A percentile compares a stretch with the other conserved stretches of the same genome.
phyloP scores from a whole-genome alignment of 2,113 vertebrate genomes.

The Athene noctua region DNA sequence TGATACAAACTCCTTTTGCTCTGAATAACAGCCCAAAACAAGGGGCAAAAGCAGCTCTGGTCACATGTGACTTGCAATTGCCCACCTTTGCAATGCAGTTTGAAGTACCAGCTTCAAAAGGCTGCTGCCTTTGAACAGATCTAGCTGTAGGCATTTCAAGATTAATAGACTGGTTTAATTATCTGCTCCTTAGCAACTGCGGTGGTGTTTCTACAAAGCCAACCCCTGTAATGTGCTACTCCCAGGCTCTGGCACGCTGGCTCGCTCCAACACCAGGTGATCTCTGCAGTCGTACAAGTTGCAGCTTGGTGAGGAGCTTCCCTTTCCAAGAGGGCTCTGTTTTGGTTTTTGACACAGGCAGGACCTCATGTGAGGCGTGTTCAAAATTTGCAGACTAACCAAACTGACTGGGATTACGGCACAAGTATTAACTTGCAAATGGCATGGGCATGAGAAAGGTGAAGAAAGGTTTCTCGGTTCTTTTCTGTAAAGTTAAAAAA shows the following conservation, averaged over 20 bases:
- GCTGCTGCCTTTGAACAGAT: not conserved
- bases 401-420: not conserved
- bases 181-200: not conserved
- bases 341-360: not conserved
- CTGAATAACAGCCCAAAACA: not conserved
- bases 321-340: not conserved
- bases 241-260: not conserved
- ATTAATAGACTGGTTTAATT: conserved; percentile 25
- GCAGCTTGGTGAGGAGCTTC: not conserved
- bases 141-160: conserved; percentile 19
- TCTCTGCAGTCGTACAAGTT: not conserved
- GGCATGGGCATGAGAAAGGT: not conserved
- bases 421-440: not conserved
- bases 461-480: not conserved
- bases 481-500: not conserved
- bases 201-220: not conserved
- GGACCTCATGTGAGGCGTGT: not conserved
- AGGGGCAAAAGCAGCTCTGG: not conserved
- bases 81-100: not conserved
- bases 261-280: not conserved
- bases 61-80: not conserved
- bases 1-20: not conserved
- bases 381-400: not conserved
- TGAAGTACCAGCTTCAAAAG: conserved; percentile 21
- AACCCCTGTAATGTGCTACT: not conserved